A percentile compares a stretch with the other conserved stretches of the same genome.
Evolutionary conservation across 1,140 invertebrate species (phyloP).

Genomic region (Phthorimaea operculella): DNA sequence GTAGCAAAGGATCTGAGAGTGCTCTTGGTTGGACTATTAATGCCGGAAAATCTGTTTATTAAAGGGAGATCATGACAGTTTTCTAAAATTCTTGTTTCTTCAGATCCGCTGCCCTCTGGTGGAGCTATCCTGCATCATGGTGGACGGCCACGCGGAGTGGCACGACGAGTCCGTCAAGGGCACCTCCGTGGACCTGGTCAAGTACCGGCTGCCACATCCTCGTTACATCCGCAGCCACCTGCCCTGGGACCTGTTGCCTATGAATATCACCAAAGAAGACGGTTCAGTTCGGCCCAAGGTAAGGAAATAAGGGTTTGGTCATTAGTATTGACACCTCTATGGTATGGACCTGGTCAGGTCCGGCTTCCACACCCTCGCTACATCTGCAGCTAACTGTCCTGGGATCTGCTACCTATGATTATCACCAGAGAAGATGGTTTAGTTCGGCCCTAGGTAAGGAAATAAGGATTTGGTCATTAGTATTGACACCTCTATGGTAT

Average conservation of each 20-base stretch:
- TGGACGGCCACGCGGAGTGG: slow-evolving; percentile 67
- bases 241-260: slow-evolving; percentile 78
- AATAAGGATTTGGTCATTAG: too few species aligned
- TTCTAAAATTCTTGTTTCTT: background rate
- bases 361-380: slow-evolving; percentile 76
- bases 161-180: slow-evolving; percentile 64
- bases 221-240: slow-evolving; percentile 86
- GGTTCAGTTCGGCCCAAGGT: slow-evolving; percentile 79
- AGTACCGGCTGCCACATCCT: slow-evolving; percentile 72
- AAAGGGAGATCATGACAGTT: too few species aligned
- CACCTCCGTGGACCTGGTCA: slow-evolving; percentile 77
- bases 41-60: too few species aligned
- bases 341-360: slow-evolving; percentile 75
- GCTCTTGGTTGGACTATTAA: too few species aligned
- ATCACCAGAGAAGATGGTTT: slow-evolving; percentile 73
- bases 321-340: too few species aligned
- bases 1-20: too few species aligned
- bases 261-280: slow-evolving; percentile 74
- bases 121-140: slow-evolving; percentile 68
- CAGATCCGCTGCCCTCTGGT: slow-evolving; percentile 68
- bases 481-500: too few species aligned
- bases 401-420: slow-evolving; percentile 75
- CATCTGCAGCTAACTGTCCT: slow-evolving; percentile 85
- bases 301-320: too few species aligned
- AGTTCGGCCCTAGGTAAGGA: slow-evolving; percentile 79